These are phyloP conservation scores for Enteromius radiatus DNA, from an alignment of 2,797 vertebrate species.

Conservation along the genomic window DNA sequence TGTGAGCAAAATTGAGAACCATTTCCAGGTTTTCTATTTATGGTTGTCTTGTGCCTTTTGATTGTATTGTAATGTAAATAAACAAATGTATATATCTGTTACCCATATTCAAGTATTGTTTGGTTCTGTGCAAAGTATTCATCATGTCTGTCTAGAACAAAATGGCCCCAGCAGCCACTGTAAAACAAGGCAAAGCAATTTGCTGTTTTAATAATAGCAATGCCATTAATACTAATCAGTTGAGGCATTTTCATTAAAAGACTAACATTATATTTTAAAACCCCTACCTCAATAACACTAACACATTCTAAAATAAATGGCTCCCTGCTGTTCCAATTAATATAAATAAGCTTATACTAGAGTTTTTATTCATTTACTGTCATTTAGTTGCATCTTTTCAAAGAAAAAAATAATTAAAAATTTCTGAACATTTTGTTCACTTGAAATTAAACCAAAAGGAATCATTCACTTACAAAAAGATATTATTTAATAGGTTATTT, in stretches of 20 bases:
- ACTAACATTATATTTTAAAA: conserved; percentile 16
- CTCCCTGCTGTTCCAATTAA: conserved; percentile 5
- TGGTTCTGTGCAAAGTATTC: not conserved
- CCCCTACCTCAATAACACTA: not conserved
- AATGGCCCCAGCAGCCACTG: not conserved
- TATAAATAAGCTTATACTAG: conserved; percentile 13
- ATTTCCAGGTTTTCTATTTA: not conserved
- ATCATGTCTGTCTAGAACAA: conserved; percentile 2
- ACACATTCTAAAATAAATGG: conserved; percentile 4
- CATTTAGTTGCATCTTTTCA: conserved; percentile 1
- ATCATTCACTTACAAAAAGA: not conserved
- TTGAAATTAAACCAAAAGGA: not conserved
- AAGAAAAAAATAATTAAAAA: not conserved
- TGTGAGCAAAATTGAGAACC: not conserved
- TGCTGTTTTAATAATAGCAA: conserved; percentile 22
- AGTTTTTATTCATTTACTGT: conserved; percentile 14
- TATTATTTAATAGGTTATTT: not conserved
- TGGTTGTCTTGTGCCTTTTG: not conserved
- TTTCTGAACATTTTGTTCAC: not conserved
- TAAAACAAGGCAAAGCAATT: conserved; percentile 1
- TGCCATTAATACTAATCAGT: not conserved
- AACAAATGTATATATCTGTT: not conserved
- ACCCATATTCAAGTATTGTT: not conserved
- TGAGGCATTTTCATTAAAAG: conserved; percentile 10
- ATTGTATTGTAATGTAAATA: not conserved